These are phyloP conservation scores for Cantharis rustica DNA, from an alignment of 2,888 invertebrate genomes.

Conservation along the genomic window DNA sequence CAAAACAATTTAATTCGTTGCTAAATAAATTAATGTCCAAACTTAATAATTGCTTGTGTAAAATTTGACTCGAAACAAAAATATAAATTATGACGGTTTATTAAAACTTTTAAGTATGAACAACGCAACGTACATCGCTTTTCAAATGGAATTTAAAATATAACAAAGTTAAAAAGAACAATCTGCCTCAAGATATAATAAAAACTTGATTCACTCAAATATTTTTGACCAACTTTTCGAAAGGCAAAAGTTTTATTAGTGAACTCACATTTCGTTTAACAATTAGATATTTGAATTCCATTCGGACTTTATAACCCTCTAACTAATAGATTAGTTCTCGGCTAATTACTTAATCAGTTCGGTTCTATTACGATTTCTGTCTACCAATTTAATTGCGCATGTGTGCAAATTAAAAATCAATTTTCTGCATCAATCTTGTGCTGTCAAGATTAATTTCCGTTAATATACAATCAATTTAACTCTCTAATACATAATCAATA, in stretches of 20 bases:
- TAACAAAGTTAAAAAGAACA: neutral
- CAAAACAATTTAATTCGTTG: neutral
- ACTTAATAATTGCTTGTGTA: neutral
- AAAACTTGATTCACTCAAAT: neutral
- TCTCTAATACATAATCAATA: conserved; percentile 39
- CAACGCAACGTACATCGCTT: neutral
- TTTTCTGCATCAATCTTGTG: conserved; percentile 48
- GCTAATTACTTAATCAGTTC: conserved; percentile 29
- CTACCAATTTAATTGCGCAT: conserved; percentile 35
- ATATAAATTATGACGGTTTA: neutral
- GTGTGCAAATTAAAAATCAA: conserved; percentile 50
- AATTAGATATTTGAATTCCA: neutral
- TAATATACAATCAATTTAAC: conserved; percentile 40
- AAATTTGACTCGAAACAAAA: neutral
- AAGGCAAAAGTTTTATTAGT: neutral
- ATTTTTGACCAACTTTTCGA: neutral
- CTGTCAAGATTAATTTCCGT: conserved; percentile 49
- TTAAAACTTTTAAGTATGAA: neutral
- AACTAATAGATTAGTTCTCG: conserved; percentile 18
- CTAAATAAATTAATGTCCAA: neutral
- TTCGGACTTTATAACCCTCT: conserved; percentile 6
- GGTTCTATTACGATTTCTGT: conserved; percentile 24
- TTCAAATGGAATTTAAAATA: neutral
- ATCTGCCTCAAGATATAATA: neutral
- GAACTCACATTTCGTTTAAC: neutral